Evolutionary conservation across 2,888 invertebrate species (phyloP).

Genomic region (Lutraria lutraria): DNA sequence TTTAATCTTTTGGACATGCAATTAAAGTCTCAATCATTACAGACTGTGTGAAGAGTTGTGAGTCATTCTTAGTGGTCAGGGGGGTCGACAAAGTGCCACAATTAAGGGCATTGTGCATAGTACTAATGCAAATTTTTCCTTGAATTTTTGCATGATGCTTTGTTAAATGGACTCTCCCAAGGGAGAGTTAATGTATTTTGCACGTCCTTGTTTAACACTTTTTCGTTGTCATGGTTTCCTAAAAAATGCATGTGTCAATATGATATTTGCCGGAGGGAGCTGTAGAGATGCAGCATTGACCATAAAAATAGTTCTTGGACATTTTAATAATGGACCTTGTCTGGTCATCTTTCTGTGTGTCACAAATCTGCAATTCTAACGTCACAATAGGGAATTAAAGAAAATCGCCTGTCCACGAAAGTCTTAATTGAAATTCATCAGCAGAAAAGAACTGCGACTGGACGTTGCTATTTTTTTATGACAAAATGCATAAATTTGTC

Average conservation of each 20-base stretch:
- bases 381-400: conserved; percentile 56
- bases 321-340: conserved; percentile 50
- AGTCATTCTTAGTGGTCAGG: conserved; percentile 44
- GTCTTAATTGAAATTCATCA: conserved; percentile 53
- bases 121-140: conserved; percentile 37
- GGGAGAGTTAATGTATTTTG: conserved; percentile 60
- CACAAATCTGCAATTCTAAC: conserved; percentile 49
- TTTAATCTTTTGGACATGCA: conserved; percentile 53
- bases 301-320: conserved; percentile 58
- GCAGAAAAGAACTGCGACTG: conserved; percentile 46
- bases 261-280: conserved; percentile 53
- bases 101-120: not conserved
- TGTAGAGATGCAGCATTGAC: conserved; percentile 55
- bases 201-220: conserved; percentile 49
- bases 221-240: conserved; percentile 30
- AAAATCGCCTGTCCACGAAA: conserved; percentile 52
- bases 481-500: conserved; percentile 54
- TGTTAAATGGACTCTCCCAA: conserved; percentile 56
- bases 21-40: conserved; percentile 49
- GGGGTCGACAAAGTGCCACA: conserved; percentile 1
- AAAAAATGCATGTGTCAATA: conserved; percentile 66
- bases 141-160: conserved; percentile 34
- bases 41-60: not conserved
- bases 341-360: conserved; percentile 27
- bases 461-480: conserved; percentile 33